Conservation (phyloP, 1,140 invertebrate species). For the Ooceraea biroi region DNA sequence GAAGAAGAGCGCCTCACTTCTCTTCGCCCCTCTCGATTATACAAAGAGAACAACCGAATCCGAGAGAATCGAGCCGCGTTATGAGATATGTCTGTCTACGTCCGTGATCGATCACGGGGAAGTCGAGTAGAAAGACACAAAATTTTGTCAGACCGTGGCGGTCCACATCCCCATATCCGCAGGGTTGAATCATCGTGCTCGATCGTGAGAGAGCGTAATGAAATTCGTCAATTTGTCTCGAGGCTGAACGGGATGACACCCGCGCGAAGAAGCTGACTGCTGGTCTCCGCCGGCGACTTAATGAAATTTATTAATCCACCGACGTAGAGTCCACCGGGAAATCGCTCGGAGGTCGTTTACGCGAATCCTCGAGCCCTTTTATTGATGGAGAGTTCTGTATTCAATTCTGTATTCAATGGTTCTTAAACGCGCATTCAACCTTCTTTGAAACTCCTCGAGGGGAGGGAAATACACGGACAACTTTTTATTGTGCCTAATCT, state of each 20-base stretch:
- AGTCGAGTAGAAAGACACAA: conserved; percentile 14
- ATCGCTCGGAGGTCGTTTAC: background rate
- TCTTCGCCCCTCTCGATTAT: background rate
- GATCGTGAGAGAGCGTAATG: conserved; percentile 19
- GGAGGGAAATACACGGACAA: background rate
- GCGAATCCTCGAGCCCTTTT: background rate
- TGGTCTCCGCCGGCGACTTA: background rate
- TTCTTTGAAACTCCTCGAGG: too few relatives aligned
- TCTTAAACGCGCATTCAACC: conserved; percentile 26
- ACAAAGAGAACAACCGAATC: background rate
- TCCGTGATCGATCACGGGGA: background rate
- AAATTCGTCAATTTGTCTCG: conserved; percentile 42
- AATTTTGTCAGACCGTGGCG: background rate
- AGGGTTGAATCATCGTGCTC: background rate
- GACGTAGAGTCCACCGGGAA: background rate
- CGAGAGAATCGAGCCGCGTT: background rate
- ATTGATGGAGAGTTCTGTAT: conserved; percentile 25
- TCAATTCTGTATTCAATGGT: conserved; percentile 32
- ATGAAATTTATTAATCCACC: conserved; percentile 42
- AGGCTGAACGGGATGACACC: background rate
- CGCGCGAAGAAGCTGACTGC: background rate
- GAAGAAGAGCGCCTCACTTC: conserved; percentile 17
- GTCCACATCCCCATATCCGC: background rate
- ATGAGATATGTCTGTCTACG: conserved; percentile 5
- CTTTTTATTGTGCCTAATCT: conserved; percentile 50